These are phyloP conservation scores for Scolopax bukidnonensis DNA, from an alignment of 2,797 vertebrate genomes.

Conservation along the genomic window DNA sequence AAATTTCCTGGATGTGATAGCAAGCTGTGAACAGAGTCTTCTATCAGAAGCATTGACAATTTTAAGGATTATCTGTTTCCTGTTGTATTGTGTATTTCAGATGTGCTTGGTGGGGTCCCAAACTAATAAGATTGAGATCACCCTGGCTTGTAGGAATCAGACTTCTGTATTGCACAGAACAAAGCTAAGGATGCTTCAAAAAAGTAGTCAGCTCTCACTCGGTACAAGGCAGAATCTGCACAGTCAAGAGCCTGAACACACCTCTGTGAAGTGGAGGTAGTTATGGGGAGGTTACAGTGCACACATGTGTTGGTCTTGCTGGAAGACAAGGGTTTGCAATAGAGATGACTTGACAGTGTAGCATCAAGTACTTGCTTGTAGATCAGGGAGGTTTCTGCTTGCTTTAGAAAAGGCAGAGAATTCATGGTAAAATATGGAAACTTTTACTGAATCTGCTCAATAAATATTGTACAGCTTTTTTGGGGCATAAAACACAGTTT, in stretches of 20 bases:
- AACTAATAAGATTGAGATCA: background rate
- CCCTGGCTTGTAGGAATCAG: background rate
- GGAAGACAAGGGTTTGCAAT: background rate
- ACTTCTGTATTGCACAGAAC: background rate
- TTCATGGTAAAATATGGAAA: background rate
- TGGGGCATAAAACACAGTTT: background rate
- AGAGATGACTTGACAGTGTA: background rate
- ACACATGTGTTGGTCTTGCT: background rate
- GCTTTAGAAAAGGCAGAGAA: background rate
- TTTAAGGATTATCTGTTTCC: background rate
- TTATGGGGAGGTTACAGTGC: background rate
- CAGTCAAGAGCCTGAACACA: background rate
- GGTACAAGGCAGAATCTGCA: background rate
- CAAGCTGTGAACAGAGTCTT: background rate
- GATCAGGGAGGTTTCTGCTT: background rate
- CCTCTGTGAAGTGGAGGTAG: background rate
- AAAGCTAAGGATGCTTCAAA: background rate
- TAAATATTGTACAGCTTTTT: background rate
- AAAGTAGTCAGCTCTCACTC: background rate
- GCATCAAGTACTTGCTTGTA: background rate
- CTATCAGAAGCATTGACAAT: fast-evolving
- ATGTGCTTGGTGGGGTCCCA: background rate
- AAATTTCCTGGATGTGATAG: background rate
- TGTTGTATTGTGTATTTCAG: background rate
- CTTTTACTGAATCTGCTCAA: background rate